phyloP scores from a whole-genome alignment of 2,888 invertebrate species.

The Drosophila aldrichi region DNA sequence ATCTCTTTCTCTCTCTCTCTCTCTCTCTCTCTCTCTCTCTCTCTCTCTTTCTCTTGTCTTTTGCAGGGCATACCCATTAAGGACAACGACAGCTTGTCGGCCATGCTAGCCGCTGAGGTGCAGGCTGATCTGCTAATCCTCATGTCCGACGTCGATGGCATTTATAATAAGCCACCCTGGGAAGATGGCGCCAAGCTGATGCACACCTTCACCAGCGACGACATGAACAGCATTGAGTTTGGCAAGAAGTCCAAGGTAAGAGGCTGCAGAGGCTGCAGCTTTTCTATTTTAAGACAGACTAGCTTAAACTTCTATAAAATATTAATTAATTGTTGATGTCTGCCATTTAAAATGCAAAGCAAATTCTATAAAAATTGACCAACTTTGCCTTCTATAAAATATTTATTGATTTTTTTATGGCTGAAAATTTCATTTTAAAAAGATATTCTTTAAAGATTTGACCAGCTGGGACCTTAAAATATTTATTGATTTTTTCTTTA shows the following conservation, averaged over 20 bases:
- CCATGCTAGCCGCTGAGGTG: conserved; percentile 97
- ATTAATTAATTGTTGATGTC: not conserved
- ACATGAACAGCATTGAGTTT: conserved; percentile 92
- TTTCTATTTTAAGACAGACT: not conserved
- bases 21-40: not conserved
- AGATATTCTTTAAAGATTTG: too few species aligned
- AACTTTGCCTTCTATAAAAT: not conserved
- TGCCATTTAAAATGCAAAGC: too few species aligned
- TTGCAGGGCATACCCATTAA: conserved; percentile 93
- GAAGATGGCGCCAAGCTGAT: conserved; percentile 97
- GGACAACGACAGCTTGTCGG: conserved; percentile 99
- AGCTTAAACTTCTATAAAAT: not conserved
- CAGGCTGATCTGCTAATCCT: conserved; percentile 97
- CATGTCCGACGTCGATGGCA: conserved; percentile 99
- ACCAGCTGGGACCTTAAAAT: too few species aligned
- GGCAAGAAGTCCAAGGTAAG: conserved; percentile 95
- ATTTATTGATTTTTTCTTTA: too few species aligned
- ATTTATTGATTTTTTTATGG: too few species aligned
- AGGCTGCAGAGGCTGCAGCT: too few species aligned
- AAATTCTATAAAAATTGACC: too few species aligned
- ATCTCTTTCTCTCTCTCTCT: too few species aligned
- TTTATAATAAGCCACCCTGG: conserved; percentile 98
- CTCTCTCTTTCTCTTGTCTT: not conserved
- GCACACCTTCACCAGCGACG: conserved; percentile 95
- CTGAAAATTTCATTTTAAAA: too few species aligned